Evolutionary conservation across 2,797 vertebrate genomes (phyloP).

Genomic region (Thaleichthys pacificus): DNA sequence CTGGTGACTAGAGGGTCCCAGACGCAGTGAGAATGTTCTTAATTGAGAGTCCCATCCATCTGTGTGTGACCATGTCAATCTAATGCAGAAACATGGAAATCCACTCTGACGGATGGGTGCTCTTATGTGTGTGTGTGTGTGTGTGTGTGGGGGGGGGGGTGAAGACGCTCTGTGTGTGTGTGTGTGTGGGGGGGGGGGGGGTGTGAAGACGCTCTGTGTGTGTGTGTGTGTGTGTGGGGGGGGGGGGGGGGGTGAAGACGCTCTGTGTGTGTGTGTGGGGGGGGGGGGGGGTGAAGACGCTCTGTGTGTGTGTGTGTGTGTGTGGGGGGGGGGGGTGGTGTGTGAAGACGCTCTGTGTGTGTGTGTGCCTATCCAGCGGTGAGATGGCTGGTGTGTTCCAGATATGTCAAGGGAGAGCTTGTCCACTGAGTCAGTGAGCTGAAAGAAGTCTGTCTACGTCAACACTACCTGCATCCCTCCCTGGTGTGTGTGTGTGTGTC

Average conservation of each 20-base stretch:
- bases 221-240: conserved; percentile 27
- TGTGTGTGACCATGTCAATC: conserved; percentile 40
- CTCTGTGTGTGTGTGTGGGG: conserved; percentile 27
- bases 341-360: neutral
- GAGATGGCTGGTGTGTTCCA: conserved; percentile 39
- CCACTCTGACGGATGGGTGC: conserved; percentile 32
- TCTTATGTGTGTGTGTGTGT: conserved; percentile 1
- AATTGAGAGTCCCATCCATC: conserved; percentile 25
- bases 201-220: neutral
- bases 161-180: conserved; percentile 8
- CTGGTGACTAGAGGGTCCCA: conserved; percentile 14
- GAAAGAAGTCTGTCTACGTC: conserved; percentile 26
- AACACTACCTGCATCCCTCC: conserved; percentile 22
- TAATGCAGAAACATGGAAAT: conserved; percentile 38
- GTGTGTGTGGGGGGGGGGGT: conserved; percentile 22
- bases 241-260: neutral
- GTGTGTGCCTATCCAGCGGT: conserved; percentile 38
- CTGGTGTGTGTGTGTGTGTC: conserved; percentile 4
- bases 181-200: conserved; percentile 21
- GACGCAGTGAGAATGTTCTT: conserved; percentile 26
- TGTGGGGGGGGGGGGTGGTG: neutral
- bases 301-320: conserved; percentile 30
- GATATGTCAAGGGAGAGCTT: conserved; percentile 46
- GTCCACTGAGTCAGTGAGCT: conserved; percentile 47
- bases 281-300: no score